Percentiles rank a stretch among this genome's conserved stretches.
Conservation (phyloP, 2,113 vertebrate species). For the Megaceryle maxima region DNA sequence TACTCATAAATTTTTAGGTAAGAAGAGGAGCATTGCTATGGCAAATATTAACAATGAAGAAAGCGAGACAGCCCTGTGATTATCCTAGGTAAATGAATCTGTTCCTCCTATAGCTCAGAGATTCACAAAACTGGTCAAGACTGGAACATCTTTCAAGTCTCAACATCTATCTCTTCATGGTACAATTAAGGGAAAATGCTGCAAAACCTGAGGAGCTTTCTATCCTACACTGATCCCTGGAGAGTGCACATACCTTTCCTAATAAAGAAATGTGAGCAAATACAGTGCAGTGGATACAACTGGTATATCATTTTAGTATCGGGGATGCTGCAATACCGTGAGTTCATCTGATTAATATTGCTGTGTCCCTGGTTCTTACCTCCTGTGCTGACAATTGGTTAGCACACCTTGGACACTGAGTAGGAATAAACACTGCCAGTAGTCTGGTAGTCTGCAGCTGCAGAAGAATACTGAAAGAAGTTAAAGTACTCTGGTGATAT, state of each 20-base stretch:
- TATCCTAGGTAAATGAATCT: background rate
- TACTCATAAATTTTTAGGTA: background rate
- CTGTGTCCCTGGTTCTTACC: background rate
- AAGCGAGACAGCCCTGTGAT: background rate
- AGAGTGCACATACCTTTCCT: background rate
- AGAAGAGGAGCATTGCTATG: background rate
- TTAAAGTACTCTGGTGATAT: background rate
- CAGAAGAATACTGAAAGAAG: background rate
- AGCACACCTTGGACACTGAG: background rate
- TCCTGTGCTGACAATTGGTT: background rate
- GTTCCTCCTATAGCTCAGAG: background rate
- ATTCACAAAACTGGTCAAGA: background rate
- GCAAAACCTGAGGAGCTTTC: background rate
- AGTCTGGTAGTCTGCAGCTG: background rate
- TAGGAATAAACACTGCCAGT: background rate
- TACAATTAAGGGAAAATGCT: background rate
- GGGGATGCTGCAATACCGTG: background rate
- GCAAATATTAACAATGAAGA: background rate
- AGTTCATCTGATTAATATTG: background rate
- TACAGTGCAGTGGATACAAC: background rate
- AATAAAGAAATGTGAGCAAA: background rate
- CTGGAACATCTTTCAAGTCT: background rate
- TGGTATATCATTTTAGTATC: background rate
- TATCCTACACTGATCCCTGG: background rate
- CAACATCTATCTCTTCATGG: background rate